Conservation (phyloP, 2,888 invertebrate genomes). For the Synergus itoensis region DNA sequence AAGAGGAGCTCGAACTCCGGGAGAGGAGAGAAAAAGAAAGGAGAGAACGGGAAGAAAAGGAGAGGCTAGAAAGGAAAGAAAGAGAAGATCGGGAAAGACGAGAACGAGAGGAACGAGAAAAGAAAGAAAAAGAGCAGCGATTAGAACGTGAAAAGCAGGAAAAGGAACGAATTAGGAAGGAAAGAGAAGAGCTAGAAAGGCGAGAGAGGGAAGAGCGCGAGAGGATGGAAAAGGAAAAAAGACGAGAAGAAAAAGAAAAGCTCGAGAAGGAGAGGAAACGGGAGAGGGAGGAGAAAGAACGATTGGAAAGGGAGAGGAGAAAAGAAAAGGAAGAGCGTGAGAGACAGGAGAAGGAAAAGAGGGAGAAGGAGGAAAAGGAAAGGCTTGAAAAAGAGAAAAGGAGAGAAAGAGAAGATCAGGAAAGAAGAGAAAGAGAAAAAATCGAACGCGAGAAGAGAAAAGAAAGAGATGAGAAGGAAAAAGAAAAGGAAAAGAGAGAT, state of each 20-base stretch:
- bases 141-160: slow-evolving; percentile 70
- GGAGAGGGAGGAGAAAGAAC: slow-evolving; percentile 70
- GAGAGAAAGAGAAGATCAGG: slow-evolving; percentile 69
- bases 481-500: slow-evolving; percentile 72
- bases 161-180: slow-evolving; percentile 73
- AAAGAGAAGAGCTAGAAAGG: slow-evolving; percentile 71
- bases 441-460: slow-evolving; percentile 71
- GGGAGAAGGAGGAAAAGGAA: slow-evolving; percentile 72
- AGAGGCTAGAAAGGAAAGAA: slow-evolving; percentile 67
- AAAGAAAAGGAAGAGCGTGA: slow-evolving; percentile 76
- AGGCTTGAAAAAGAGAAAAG: slow-evolving; percentile 75
- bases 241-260: slow-evolving; percentile 74
- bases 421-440: slow-evolving; percentile 74
- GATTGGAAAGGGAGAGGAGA: slow-evolving; percentile 75
- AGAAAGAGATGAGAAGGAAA: slow-evolving; percentile 77
- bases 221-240: slow-evolving; percentile 68
- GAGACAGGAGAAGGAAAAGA: slow-evolving; percentile 72
- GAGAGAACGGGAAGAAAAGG: slow-evolving; percentile 64
- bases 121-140: slow-evolving; percentile 67
- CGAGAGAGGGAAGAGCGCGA: slow-evolving; percentile 78
- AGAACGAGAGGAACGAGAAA: slow-evolving; percentile 64
- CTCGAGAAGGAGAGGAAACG: slow-evolving; percentile 65
- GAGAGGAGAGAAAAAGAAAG: slow-evolving; percentile 56
- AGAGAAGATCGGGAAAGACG: slow-evolving; percentile 66
- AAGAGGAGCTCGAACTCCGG: slow-evolving; percentile 64